Percentiles rank a stretch among this genome's conserved stretches.
Evolutionary conservation across 2,113 vertebrate genomes (phyloP).

Genomic region (Anthoscopus minutus): DNA sequence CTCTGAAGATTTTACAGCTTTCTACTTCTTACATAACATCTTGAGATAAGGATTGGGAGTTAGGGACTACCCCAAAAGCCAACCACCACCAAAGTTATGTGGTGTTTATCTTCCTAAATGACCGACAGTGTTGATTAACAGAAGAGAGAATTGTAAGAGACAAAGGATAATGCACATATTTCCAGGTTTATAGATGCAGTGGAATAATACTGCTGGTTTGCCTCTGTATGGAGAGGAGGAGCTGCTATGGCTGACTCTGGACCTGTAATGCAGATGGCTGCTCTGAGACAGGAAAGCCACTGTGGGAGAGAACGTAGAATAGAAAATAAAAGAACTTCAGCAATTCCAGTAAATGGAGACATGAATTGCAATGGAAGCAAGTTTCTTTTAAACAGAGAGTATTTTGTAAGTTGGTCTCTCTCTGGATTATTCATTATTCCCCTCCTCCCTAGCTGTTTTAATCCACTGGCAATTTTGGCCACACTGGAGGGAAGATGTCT

Average conservation of each 20-base stretch:
- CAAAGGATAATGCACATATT: accelerated
- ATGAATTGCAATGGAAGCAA: background rate
- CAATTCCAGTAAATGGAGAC: background rate
- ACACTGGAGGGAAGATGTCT: background rate
- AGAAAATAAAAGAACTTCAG: background rate
- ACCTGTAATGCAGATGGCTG: background rate
- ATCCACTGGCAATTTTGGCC: background rate
- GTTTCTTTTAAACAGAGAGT: background rate
- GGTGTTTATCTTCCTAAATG: background rate
- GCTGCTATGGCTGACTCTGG: background rate
- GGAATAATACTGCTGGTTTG: background rate
- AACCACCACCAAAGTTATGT: background rate
- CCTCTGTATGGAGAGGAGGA: background rate
- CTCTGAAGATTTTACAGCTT: background rate
- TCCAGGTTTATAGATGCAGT: background rate
- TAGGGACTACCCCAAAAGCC: background rate
- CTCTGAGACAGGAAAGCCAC: background rate
- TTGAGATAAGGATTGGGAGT: background rate
- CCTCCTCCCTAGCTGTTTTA: background rate
- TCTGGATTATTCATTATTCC: background rate
- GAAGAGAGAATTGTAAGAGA: background rate
- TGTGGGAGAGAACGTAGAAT: background rate
- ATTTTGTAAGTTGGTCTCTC: background rate
- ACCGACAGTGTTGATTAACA: background rate
- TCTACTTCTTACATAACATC: background rate